Evolutionary conservation across 53 echinoderm and acorn worm genomes (phyloP).

Genomic region (Stichopus horrens): DNA sequence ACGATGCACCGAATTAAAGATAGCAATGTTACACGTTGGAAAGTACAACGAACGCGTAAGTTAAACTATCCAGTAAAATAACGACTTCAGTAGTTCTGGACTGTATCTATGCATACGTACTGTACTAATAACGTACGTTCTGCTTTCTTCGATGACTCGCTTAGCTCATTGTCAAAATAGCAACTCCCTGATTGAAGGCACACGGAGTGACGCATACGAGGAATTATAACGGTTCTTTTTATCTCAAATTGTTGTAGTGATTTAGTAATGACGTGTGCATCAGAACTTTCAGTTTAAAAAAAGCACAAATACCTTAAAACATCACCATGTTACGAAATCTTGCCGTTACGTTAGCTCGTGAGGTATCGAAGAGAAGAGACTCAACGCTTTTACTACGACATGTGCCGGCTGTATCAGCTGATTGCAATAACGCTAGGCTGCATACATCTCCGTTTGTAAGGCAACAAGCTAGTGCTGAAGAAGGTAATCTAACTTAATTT

Average conservation of each 20-base stretch:
- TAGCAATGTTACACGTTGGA: too few relatives aligned
- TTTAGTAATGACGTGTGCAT: neutral
- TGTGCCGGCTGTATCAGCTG: constrained; percentile 14
- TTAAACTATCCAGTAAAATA: too few relatives aligned
- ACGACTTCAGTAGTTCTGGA: too few relatives aligned
- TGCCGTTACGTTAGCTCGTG: constrained; percentile 12
- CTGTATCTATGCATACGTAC: too few relatives aligned
- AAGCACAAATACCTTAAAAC: neutral
- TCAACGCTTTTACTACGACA: neutral
- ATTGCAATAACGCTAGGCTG: constrained; percentile 29
- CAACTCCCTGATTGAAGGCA: neutral
- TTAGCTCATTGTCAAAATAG: too few relatives aligned
- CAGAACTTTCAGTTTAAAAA: neutral
- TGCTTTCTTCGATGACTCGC: too few relatives aligned
- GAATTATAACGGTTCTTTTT: neutral
- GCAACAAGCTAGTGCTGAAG: neutral
- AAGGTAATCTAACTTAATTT: too few relatives aligned
- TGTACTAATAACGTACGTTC: too few relatives aligned
- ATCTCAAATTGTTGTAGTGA: neutral
- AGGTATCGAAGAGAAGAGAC: constrained; percentile 25
- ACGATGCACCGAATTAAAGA: too few relatives aligned
- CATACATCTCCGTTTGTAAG: constrained; percentile 3
- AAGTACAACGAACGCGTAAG: too few relatives aligned
- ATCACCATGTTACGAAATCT: constrained; percentile 32
- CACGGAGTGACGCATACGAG: neutral